Evolutionary conservation across 2,797 vertebrate species (phyloP).

Genomic region (Varecia variegata): DNA sequence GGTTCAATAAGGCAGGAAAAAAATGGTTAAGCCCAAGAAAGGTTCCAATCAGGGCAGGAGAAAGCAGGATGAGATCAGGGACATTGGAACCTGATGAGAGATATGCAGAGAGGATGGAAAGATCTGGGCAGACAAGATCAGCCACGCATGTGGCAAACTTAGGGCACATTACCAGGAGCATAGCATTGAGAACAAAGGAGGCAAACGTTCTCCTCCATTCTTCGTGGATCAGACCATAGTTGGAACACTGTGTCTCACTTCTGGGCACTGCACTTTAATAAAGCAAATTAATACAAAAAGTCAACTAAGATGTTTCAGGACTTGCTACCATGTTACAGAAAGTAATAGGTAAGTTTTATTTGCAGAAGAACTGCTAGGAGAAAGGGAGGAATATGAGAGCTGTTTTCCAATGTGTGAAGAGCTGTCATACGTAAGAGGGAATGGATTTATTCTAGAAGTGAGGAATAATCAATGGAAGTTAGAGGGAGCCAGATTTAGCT

Average conservation of each 20-base stretch:
- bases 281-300: background rate
- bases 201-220: background rate
- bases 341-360: background rate
- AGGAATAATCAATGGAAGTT: background rate
- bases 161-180: background rate
- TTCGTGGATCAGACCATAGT: background rate
- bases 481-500: background rate
- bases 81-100: too few relatives aligned
- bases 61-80: background rate
- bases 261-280: background rate
- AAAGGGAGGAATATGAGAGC: background rate
- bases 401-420: background rate
- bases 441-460: background rate
- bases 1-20: background rate
- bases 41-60: background rate
- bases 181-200: background rate
- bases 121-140: background rate
- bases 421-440: background rate
- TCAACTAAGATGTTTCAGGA: background rate
- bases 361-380: background rate
- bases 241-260: background rate
- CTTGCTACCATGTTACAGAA: background rate
- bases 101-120: background rate
- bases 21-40: background rate
- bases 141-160: background rate